Percentiles rank a stretch among this genome's conserved stretches.
Evolutionary conservation across 1,140 invertebrate species (phyloP).

Genomic region (Drosophila subpulchrella): DNA sequence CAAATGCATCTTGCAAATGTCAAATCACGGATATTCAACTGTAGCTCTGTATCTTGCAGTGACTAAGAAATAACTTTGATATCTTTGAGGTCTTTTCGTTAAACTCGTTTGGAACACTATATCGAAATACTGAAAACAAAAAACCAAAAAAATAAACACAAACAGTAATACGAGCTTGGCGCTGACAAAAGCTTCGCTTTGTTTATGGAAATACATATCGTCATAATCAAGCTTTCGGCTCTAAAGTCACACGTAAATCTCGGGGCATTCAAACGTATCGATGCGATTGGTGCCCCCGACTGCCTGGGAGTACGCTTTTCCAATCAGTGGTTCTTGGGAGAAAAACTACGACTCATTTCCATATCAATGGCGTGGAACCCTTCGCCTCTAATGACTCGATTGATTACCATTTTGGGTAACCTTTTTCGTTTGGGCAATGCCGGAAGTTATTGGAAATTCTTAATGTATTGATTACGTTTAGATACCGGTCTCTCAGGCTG

Average conservation of each 20-base stretch:
- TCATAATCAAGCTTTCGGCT: constrained; percentile 42
- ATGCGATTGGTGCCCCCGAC: constrained; percentile 10
- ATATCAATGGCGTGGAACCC: constrained; percentile 42
- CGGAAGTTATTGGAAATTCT: constrained; percentile 41
- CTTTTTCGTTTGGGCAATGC: constrained; percentile 37
- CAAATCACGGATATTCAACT: constrained; percentile 8
- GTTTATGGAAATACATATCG: constrained; percentile 38
- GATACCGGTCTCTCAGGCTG: constrained; percentile 8
- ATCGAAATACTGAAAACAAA: constrained; percentile 38
- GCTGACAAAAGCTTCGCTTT: constrained; percentile 50
- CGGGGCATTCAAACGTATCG: constrained; percentile 38
- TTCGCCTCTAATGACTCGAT: constrained; percentile 22
- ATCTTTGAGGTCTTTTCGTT: constrained; percentile 27
- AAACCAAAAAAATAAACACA: constrained; percentile 19
- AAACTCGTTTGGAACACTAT: constrained; percentile 40
- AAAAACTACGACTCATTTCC: constrained; percentile 38
- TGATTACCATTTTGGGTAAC: constrained; percentile 30
- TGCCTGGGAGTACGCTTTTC: constrained; percentile 26
- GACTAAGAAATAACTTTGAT: constrained; percentile 37
- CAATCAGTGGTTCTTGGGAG: constrained; percentile 26
- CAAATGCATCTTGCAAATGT: background rate
- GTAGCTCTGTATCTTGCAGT: constrained; percentile 9
- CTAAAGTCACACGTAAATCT: constrained; percentile 38
- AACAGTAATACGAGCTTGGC: constrained; percentile 42
- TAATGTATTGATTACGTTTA: constrained; percentile 17